phyloP scores from a whole-genome alignment of 2,113 vertebrate species.

The Notarius lentiginosus region DNA sequence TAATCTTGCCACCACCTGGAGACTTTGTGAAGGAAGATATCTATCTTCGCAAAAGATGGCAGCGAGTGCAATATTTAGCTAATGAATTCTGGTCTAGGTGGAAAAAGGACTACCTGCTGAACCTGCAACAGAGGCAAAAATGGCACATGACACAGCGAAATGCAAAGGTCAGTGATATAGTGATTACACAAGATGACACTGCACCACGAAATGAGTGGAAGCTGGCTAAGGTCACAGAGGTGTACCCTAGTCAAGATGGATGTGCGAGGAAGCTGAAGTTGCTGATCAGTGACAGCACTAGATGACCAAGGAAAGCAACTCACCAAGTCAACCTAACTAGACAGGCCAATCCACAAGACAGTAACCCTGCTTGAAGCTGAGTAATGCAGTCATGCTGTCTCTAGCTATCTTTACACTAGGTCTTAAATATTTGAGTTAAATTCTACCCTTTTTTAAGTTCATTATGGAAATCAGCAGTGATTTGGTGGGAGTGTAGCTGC shows the following conservation, averaged over 20 bases:
- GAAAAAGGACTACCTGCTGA: conserved; percentile 41
- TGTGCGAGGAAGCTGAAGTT: background rate
- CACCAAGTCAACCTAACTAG: too few species aligned
- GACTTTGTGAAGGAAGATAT: conserved; percentile 38
- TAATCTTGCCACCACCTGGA: conserved; percentile 39
- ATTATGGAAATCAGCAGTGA: too few species aligned
- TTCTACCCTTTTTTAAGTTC: too few species aligned
- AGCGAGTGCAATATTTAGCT: conserved; percentile 9
- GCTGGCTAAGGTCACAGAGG: background rate
- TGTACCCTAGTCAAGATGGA: background rate
- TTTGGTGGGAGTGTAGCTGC: too few species aligned
- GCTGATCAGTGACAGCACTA: too few species aligned
- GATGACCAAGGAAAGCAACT: too few species aligned
- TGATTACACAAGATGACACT: too few species aligned
- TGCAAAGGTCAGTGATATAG: too few species aligned
- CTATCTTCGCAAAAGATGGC: conserved; percentile 27
- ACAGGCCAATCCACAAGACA: background rate
- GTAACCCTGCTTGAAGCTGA: background rate
- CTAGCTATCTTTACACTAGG: too few species aligned
- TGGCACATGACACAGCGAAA: background rate
- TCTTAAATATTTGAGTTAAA: too few species aligned
- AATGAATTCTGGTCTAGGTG: conserved; percentile 34
- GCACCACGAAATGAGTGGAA: background rate
- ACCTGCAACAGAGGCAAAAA: conserved; percentile 38
- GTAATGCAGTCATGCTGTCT: too few species aligned